Evolutionary conservation across 2,888 invertebrate genomes (phyloP).

Genomic region (Metallyticus violacea): DNA sequence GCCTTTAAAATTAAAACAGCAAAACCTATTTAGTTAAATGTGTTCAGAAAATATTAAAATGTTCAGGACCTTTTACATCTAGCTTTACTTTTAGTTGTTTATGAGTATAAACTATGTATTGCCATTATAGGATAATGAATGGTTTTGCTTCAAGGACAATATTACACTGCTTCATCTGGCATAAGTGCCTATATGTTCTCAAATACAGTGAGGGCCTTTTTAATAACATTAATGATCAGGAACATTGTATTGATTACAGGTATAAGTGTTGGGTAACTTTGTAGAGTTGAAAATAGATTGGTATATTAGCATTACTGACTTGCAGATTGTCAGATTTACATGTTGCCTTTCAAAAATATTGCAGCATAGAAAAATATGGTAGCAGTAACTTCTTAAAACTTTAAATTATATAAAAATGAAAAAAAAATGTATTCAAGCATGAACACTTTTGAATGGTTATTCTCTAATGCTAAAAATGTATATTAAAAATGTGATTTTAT

Average conservation of each 20-base stretch:
- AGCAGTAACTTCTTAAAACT: neutral
- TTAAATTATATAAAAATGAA: neutral
- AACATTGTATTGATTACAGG: neutral
- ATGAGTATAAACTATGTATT: neutral
- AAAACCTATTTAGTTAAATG: no score
- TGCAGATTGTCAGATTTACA: neutral
- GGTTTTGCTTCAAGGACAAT: neutral
- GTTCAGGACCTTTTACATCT: neutral
- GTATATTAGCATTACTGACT: neutral
- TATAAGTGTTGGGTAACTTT: neutral
- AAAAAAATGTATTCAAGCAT: neutral
- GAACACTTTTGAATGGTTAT: no score
- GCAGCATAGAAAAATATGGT: neutral
- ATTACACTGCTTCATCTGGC: neutral
- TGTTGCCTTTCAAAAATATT: neutral
- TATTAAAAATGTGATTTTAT: neutral
- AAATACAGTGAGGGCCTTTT: neutral
- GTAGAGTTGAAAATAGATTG: neutral
- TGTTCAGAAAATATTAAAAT: no score
- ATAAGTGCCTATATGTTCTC: neutral
- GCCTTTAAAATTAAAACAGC: no score
- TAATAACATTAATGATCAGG: neutral
- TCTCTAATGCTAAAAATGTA: no score
- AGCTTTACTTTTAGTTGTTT: neutral
- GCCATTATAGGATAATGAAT: neutral